A percentile compares a stretch with the other conserved stretches of the same genome.
phyloP scores from a whole-genome alignment of 2,888 invertebrate genomes.

The Subacronicta megacephala region DNA sequence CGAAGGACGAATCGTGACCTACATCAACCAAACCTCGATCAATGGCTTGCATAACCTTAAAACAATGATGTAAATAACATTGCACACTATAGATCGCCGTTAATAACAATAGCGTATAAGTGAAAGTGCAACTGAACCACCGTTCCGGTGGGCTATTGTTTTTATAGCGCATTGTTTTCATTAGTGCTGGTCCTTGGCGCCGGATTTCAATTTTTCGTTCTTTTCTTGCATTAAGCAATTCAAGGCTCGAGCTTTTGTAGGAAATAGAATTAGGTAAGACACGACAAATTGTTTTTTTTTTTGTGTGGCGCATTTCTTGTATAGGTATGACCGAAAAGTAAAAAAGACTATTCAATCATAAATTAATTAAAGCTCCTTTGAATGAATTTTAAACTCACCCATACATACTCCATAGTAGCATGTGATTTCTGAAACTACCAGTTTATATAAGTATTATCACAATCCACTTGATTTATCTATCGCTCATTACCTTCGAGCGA shows the following conservation, averaged over 20 bases:
- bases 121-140: conserved; percentile 84
- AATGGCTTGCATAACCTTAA: conserved; percentile 72
- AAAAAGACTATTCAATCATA: too few relatives aligned
- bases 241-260: conserved; percentile 21
- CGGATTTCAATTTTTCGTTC: conserved; percentile 60
- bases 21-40: conserved; percentile 47
- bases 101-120: conserved; percentile 82
- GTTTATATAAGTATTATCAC: too few relatives aligned
- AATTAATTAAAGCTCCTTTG: too few relatives aligned
- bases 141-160: conserved; percentile 81
- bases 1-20: conserved; percentile 49
- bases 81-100: conserved; percentile 73
- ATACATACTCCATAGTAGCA: too few relatives aligned
- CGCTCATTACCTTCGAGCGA: too few relatives aligned
- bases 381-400: too few relatives aligned
- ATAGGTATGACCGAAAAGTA: too few relatives aligned
- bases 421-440: too few relatives aligned
- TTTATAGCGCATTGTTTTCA: conserved; percentile 81
- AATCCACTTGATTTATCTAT: too few relatives aligned
- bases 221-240: conserved; percentile 42
- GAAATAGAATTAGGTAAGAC: conserved; percentile 13
- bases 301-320: too few relatives aligned
- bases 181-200: conserved; percentile 80
- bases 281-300: too few relatives aligned
- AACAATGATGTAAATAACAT: conserved; percentile 72